These are phyloP conservation scores for Strigamia transsilvanica DNA, from an alignment of 2,888 invertebrate species.

Conservation along the genomic window DNA sequence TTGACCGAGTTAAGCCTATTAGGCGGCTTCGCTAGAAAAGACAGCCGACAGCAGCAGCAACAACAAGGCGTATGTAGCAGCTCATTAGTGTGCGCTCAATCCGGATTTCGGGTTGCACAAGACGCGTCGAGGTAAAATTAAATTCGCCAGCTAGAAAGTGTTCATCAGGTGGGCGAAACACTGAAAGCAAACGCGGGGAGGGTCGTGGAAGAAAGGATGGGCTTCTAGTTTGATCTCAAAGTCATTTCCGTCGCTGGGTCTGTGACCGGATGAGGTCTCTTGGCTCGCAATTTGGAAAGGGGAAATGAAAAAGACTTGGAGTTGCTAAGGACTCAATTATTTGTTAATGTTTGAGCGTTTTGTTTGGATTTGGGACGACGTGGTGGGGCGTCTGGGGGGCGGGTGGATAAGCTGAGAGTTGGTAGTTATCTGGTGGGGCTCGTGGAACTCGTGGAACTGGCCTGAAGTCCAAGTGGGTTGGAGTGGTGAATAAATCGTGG, in stretches of 20 bases:
- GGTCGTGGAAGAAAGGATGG: background rate
- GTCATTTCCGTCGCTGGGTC: conserved; percentile 14
- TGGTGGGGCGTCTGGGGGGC: background rate
- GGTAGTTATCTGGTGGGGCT: background rate
- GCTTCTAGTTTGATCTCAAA: background rate
- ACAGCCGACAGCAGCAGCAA: conserved; percentile 9
- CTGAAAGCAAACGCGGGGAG: background rate
- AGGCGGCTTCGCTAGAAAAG: background rate
- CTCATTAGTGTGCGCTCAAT: conserved; percentile 22
- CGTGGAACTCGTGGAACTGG: background rate
- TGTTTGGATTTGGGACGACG: background rate
- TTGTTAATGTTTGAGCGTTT: background rate
- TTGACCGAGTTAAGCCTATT: conserved; percentile 49
- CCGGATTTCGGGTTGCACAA: background rate
- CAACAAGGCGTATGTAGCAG: conserved; percentile 1
- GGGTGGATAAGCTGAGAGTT: conserved; percentile 7
- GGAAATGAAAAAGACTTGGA: conserved; percentile 17
- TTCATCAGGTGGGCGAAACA: background rate
- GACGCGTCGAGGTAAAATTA: conserved; percentile 3
- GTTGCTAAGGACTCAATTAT: background rate
- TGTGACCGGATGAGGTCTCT: conserved; percentile 36
- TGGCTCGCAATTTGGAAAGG: conserved; percentile 24
- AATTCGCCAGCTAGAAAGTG: conserved; percentile 16
- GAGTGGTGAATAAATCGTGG: background rate
- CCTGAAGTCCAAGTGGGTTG: background rate